phyloP scores from a whole-genome alignment of 2,797 vertebrate genomes.

The Gymnopithys bicolor region DNA sequence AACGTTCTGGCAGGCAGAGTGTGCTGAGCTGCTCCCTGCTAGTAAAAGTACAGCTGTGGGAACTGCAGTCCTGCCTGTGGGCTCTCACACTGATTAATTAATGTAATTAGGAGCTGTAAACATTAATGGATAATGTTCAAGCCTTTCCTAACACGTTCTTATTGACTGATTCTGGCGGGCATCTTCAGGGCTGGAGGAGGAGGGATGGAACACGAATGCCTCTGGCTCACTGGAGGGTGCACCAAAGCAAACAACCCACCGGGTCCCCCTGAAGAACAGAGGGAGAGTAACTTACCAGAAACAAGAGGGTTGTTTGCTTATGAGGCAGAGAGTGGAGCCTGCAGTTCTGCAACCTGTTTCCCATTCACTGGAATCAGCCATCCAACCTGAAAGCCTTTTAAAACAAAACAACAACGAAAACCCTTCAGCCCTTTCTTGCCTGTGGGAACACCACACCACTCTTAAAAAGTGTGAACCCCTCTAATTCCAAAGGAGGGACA shows the following conservation, averaged over 20 bases:
- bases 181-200: conserved; percentile 20
- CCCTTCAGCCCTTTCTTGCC: neutral
- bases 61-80: conserved; percentile 43
- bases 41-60: conserved; percentile 4
- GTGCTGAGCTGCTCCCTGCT: neutral
- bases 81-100: conserved; percentile 58
- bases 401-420: neutral
- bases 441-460: neutral
- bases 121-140: neutral
- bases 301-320: neutral
- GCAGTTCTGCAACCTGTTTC: neutral
- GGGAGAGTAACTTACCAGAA: conserved; percentile 27
- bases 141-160: neutral
- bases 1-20: neutral
- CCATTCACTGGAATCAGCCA: neutral
- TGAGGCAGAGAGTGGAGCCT: neutral
- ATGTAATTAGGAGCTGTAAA: conserved; percentile 52
- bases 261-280: neutral
- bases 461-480: conserved; percentile 3
- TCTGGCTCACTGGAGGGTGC: neutral
- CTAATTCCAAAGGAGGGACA: conserved; percentile 27
- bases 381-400: neutral
- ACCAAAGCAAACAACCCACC: neutral
- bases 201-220: neutral
- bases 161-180: conserved; percentile 35